Evolutionary conservation across 2,888 invertebrate genomes (phyloP).

Genomic region (Ligdia adustata): DNA sequence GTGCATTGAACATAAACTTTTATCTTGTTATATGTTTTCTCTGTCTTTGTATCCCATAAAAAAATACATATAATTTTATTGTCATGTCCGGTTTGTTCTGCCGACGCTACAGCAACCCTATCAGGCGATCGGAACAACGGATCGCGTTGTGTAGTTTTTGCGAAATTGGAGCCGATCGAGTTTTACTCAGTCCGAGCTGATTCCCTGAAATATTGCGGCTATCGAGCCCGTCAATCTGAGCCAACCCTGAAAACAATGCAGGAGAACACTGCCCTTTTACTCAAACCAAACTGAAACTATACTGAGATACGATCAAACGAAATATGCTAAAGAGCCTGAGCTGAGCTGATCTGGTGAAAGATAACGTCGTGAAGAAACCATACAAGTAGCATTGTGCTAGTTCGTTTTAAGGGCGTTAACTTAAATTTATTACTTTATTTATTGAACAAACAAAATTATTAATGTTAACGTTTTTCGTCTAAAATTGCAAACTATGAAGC

Average conservation of each 20-base stretch:
- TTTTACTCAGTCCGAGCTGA: constrained; percentile 57
- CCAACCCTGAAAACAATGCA: constrained; percentile 34
- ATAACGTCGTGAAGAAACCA: too few relatives aligned
- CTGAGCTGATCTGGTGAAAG: too few relatives aligned
- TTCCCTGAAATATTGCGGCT: constrained; percentile 60
- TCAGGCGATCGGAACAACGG: constrained; percentile 77
- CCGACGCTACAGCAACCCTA: constrained; percentile 64
- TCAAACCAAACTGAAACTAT: too few relatives aligned
- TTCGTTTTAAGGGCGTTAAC: too few relatives aligned
- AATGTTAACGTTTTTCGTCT: too few relatives aligned
- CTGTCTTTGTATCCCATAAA: not conserved
- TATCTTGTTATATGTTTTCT: too few relatives aligned
- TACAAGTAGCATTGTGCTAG: too few relatives aligned
- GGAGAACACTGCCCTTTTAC: not conserved
- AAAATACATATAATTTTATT: not conserved
- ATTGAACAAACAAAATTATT: too few relatives aligned
- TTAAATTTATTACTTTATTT: too few relatives aligned
- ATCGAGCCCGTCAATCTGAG: constrained; percentile 48
- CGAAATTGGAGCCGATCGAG: constrained; percentile 79
- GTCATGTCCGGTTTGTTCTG: constrained; percentile 37
- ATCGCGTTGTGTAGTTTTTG: constrained; percentile 84
- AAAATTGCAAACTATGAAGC: too few relatives aligned
- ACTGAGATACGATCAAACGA: not conserved
- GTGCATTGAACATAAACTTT: too few relatives aligned
- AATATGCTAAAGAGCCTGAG: too few relatives aligned